Evolutionary conservation across 2,888 invertebrate species (phyloP).

Genomic region (Terebella lapidaria): DNA sequence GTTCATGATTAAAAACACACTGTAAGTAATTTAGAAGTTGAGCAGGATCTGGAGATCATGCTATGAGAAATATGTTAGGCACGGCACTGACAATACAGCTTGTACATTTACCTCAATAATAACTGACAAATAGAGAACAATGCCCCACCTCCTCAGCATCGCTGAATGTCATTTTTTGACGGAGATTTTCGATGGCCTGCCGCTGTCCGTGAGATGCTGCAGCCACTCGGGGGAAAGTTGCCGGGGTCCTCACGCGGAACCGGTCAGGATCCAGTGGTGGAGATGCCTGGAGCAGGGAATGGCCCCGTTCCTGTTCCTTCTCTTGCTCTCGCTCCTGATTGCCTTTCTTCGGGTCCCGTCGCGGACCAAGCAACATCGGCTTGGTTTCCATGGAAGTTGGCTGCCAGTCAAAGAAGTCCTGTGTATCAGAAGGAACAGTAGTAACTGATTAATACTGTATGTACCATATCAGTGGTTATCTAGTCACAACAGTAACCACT

Average conservation of each 20-base stretch:
- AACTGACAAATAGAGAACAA: too few species aligned
- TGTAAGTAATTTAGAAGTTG: background rate
- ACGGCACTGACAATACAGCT: too few species aligned
- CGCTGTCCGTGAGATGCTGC: background rate
- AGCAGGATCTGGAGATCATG: background rate
- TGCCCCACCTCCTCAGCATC: background rate
- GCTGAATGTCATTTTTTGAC: background rate
- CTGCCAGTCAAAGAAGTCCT: conserved; percentile 3
- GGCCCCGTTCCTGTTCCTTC: background rate
- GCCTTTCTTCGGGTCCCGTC: background rate
- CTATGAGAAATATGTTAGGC: too few species aligned
- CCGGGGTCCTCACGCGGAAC: background rate
- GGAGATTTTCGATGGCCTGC: background rate
- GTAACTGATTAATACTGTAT: too few species aligned
- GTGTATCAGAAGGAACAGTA: too few species aligned
- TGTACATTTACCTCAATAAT: too few species aligned
- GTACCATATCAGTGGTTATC: too few species aligned
- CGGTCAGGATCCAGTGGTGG: background rate
- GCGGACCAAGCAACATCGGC: background rate
- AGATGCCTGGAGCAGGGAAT: background rate
- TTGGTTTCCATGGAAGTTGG: background rate
- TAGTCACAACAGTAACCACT: too few species aligned
- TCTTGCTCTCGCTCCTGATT: background rate
- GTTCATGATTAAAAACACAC: background rate
- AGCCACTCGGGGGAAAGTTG: background rate